Evolutionary conservation across 2,888 invertebrate genomes (phyloP).

Genomic region (Philaethria dido): DNA sequence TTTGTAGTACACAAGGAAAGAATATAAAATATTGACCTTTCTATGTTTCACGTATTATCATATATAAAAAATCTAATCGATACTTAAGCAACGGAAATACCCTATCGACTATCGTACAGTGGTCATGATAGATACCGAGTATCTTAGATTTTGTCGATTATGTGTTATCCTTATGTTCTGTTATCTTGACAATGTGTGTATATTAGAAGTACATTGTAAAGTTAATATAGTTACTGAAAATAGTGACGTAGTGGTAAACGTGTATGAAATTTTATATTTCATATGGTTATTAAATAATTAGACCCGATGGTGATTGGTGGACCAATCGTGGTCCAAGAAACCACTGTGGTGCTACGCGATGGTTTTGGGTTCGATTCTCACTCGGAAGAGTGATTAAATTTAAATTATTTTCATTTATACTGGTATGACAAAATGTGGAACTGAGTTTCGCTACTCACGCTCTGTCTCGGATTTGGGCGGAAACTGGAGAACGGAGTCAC

Average conservation of each 20-base stretch:
- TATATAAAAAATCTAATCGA: slow-evolving; percentile 8
- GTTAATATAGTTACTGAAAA: not conserved
- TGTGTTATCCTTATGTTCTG: not conserved
- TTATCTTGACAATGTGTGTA: slow-evolving; percentile 15
- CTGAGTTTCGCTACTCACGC: too few species aligned
- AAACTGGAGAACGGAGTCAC: too few species aligned
- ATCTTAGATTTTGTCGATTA: slow-evolving; percentile 13
- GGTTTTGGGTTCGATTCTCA: too few species aligned
- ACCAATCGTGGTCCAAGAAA: too few species aligned
- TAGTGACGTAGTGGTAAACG: not conserved
- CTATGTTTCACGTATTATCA: not conserved
- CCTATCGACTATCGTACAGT: slow-evolving; percentile 15
- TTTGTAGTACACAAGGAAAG: not conserved
- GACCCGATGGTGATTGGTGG: too few species aligned
- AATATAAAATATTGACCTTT: not conserved
- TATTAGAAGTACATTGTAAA: not conserved
- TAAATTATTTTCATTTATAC: too few species aligned
- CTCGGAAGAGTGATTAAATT: too few species aligned
- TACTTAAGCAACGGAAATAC: slow-evolving; percentile 2
- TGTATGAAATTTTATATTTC: not conserved
- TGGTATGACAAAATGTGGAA: too few species aligned
- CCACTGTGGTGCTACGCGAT: too few species aligned
- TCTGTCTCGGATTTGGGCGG: too few species aligned
- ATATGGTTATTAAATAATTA: not conserved
- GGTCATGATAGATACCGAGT: not conserved